These are phyloP conservation scores for Crambe crambe DNA, from an alignment of 37 sponge, comb jelly and placozoan species.

Conservation along the genomic window DNA sequence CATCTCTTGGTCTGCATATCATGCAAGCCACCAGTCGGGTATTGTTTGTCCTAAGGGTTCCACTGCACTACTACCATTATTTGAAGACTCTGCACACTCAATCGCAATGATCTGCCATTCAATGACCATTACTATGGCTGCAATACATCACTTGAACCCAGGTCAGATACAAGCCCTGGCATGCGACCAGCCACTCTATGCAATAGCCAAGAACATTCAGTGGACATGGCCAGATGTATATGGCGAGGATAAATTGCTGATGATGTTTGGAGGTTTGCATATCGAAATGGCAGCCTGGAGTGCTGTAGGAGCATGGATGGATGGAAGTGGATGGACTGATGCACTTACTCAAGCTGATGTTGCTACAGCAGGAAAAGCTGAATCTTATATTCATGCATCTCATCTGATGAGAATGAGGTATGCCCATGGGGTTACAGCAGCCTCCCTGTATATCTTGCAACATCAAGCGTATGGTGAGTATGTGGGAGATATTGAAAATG, in stretches of 20 bases:
- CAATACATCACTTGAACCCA: slow-evolving; percentile 31
- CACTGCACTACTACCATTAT: not conserved
- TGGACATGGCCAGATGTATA: slow-evolving; percentile 19
- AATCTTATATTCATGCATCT: no score
- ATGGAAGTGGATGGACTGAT: no score
- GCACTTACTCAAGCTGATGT: no score
- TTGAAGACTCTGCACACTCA: slow-evolving; percentile 26
- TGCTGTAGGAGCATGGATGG: no score
- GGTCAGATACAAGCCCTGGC: slow-evolving; percentile 34
- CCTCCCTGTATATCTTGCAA: no score
- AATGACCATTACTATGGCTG: slow-evolving; percentile 25
- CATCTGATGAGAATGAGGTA: no score
- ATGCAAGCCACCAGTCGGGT: slow-evolving; percentile 22
- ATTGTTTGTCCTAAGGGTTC: not conserved
- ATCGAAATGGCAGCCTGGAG: no score
- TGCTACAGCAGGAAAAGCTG: no score
- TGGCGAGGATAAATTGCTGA: slow-evolving; percentile 41
- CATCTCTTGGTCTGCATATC: slow-evolving; percentile 39
- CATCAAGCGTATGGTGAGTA: no score
- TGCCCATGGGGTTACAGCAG: no score
- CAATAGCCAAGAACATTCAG: slow-evolving; percentile 37
- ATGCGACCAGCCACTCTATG: slow-evolving; percentile 49
- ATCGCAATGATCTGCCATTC: slow-evolving; percentile 37
- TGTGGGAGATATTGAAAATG: no score
- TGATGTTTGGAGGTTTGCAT: no score